Percentiles rank a stretch among this genome's conserved stretches.
Evolutionary conservation across 2,797 vertebrate species (phyloP).

Genomic region (Lagorchestes hirsutus): DNA sequence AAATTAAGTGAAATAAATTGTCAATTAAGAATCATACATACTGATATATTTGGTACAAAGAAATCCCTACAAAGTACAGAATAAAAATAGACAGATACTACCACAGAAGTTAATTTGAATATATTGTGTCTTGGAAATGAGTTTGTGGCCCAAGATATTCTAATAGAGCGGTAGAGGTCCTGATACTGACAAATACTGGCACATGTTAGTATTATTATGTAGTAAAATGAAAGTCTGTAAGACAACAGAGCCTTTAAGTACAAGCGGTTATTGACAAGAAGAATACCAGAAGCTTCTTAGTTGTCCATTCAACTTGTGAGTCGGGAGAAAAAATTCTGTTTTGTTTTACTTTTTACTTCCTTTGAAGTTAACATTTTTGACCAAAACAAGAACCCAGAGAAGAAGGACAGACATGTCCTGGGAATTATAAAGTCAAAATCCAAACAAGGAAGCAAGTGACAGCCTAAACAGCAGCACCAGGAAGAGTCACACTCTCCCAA

Average conservation of each 20-base stretch:
- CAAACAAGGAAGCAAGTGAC: rapidly evolving
- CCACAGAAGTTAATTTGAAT: constrained; percentile 29
- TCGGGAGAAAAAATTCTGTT: background rate
- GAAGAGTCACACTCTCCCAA: background rate
- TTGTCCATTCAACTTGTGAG: constrained; percentile 42
- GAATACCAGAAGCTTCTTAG: constrained; percentile 61
- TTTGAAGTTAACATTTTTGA: constrained; percentile 34
- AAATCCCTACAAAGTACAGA: constrained; percentile 1
- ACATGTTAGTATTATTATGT: constrained; percentile 71
- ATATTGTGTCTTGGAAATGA: background rate
- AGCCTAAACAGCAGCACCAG: background rate
- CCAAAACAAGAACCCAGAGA: background rate
- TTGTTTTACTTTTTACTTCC: constrained; percentile 30
- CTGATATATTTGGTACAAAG: background rate
- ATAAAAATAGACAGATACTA: constrained; percentile 47
- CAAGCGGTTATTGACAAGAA: constrained; percentile 49
- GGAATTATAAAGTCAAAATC: constrained; percentile 12
- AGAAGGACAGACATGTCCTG: background rate
- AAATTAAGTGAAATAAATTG: no score
- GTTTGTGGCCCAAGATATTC: constrained; percentile 61
- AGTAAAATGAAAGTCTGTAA: constrained; percentile 68
- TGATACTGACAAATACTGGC: constrained; percentile 69
- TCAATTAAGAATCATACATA: background rate
- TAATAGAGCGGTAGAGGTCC: constrained; percentile 52
- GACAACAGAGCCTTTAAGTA: constrained; percentile 60